Base-by-base conservation (phyloP, 2,888 invertebrate species). In the Cheilosia impressa region DNA sequence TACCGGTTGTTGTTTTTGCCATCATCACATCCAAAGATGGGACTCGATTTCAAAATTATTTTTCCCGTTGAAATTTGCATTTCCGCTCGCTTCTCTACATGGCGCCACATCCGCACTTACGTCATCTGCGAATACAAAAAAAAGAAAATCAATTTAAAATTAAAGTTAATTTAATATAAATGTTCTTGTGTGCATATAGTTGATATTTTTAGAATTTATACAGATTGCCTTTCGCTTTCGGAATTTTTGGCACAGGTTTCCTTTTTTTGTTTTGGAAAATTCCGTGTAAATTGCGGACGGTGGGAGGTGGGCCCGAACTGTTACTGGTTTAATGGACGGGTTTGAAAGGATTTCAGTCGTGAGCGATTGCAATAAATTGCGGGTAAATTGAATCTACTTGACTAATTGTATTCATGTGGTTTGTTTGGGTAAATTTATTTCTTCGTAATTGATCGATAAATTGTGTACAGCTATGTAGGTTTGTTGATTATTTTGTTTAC, bases 41-140 rank as follows among this genome's bases (percentile, higher is more conserved):
- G 19, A 45, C 19, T 68, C 31, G 13, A 55, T 65, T 58, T 34
- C 31, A 24, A 52, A 75, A 24, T 45, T 38, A 45, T 76, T 63
- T 57, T 45, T 31, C 55, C 24, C n/a, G 71, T 58, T 81, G 34
- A 60, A 53, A 65, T 63, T 52, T 65, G 47, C 66, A 72, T 55
- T 27, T 72, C 50, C 66, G 62, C 60, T 78, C 60, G 24, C 17
- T 58, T 22, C 63, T 45, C 69, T 65, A 58, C 79, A 68, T 79
- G 79, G 83, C 83, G 83, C 79, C 83, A 75, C 69, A 79, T 79
- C 69, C 79, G 69, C 45, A 34, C 58, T 79, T 84, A 75, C 83
- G 83, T 79, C 83, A 84, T 57, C 83, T 84, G 57, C 0, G 63
- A 83, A 19, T 53, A 4, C 50, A 31, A 58, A 55, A 31, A 58